Base-by-base conservation (phyloP, 2,113 vertebrate species). In the Beaufortia kweichowensis region DNA sequence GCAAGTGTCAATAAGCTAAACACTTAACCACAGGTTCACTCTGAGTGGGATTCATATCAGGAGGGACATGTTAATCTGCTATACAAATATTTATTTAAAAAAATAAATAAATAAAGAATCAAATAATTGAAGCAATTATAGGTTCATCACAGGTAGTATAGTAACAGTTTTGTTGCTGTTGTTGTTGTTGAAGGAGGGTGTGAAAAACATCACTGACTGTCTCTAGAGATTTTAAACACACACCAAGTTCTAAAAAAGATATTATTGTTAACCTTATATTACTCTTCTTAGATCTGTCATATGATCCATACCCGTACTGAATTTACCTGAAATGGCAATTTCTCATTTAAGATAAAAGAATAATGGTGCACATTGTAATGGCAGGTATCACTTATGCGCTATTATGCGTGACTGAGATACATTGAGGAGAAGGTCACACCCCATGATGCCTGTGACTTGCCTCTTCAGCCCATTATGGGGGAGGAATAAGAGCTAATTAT, bases 401-500 rank as follows among this genome's bases (percentile, higher is more conserved):
- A n/a, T 72, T 78, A 66, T 66, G 78, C 1, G 55, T 81, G 43
- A 76, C 43, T 79, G 73, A 69, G 79, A 80, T 11, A 57, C 75
- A 79, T 77, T 81, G 59, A 29, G 74, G 84, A 85, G 86, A 91
- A 92, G 89, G 88, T 91, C 86, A 85, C 81, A 72, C 88, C 86
- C 85, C 89, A 91, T 86, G 89, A 86, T 79, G 85, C 81, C 90
- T 82, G 81, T 81, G 84, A 84, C 75, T 79, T 82, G 83, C 78
- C 84, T 87, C 79, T 84, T 57, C 82, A 90, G 85, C 89, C 84
- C 84, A 78, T 88, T 85, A 86, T 82, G 89, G 86, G 88, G 89
- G 90, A 83, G 85, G 90, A 86, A 78, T 87, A 80, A 81, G 17
- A 26, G 75, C 87, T 89, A 88, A 91, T 90, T 89, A 90, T 87